Evolutionary conservation across 2,113 vertebrate species (phyloP).

Genomic region (Uropsilus gracilis): DNA sequence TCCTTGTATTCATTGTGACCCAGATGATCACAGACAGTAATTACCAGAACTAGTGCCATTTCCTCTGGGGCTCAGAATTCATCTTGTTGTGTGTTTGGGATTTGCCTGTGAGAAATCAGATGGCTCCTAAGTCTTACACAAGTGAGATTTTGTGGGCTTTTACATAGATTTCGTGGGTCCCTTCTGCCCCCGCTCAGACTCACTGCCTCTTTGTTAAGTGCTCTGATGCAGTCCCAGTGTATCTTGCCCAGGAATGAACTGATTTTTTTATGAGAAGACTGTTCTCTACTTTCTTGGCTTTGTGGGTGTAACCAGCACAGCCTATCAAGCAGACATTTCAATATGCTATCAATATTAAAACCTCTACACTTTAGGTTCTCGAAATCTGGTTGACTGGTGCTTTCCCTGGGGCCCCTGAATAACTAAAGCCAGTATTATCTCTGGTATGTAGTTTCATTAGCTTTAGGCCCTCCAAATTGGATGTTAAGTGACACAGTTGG

Average conservation of each 20-base stretch:
- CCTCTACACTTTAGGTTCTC: conserved; percentile 55
- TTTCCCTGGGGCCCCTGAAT: conserved; percentile 1
- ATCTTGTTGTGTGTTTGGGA: neutral
- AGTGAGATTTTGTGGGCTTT: neutral
- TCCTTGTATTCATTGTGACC: neutral
- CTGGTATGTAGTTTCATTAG: conserved; percentile 46
- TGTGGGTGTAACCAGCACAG: conserved; percentile 63
- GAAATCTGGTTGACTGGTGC: conserved; percentile 46
- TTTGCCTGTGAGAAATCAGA: neutral
- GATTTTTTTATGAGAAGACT: conserved; percentile 39
- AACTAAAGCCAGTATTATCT: conserved; percentile 49
- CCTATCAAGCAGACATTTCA: conserved; percentile 43
- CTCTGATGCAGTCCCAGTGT: neutral
- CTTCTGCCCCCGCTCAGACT: neutral
- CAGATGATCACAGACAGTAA: neutral
- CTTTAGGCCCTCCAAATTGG: neutral
- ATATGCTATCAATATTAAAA: conserved; percentile 62
- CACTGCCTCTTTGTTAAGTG: conserved; percentile 7
- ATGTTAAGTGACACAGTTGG: conserved; percentile 31
- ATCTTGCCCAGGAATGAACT: neutral
- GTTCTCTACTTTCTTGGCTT: conserved; percentile 47
- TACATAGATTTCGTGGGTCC: neutral
- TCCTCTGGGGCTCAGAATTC: neutral
- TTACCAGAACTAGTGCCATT: neutral
- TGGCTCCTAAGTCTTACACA: neutral